Evolutionary conservation across 2,888 invertebrate species (phyloP).

Genomic region (Punctoribates punctum): DNA sequence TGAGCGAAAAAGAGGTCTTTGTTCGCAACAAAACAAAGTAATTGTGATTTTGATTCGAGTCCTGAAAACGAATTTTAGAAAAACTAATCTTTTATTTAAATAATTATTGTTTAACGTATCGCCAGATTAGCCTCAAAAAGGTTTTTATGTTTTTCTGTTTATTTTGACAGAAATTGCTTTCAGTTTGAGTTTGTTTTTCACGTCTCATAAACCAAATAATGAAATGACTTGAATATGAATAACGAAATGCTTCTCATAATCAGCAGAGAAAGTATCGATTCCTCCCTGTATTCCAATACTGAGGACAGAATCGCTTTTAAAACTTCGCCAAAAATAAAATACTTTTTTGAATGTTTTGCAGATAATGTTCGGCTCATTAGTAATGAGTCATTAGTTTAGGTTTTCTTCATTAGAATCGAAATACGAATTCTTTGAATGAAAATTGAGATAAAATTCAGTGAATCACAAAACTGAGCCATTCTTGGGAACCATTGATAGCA

Average conservation of each 20-base stretch:
- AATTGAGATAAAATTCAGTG: neutral
- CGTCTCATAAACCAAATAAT: constrained; percentile 8
- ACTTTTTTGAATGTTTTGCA: neutral
- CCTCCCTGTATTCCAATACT: neutral
- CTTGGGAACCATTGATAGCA: neutral
- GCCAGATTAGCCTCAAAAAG: neutral
- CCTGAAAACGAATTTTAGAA: no score
- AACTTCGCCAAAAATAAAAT: neutral
- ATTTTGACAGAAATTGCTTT: neutral
- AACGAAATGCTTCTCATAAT: neutral
- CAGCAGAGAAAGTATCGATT: neutral
- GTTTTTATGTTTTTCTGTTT: neutral
- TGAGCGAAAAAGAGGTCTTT: no score
- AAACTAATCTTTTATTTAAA: neutral
- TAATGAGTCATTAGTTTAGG: constrained; percentile 23
- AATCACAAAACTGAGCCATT: neutral
- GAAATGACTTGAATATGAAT: neutral
- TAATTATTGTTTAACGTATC: neutral
- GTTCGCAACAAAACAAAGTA: no score
- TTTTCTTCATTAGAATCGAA: neutral
- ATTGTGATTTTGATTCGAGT: no score
- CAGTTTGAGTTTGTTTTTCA: constrained; percentile 1
- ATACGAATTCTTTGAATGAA: neutral
- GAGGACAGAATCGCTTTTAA: neutral
- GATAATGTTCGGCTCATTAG: constrained; percentile 27